Evolutionary conservation across 1,140 invertebrate genomes (phyloP).

Genomic region (Drosophila trapezifrons): DNA sequence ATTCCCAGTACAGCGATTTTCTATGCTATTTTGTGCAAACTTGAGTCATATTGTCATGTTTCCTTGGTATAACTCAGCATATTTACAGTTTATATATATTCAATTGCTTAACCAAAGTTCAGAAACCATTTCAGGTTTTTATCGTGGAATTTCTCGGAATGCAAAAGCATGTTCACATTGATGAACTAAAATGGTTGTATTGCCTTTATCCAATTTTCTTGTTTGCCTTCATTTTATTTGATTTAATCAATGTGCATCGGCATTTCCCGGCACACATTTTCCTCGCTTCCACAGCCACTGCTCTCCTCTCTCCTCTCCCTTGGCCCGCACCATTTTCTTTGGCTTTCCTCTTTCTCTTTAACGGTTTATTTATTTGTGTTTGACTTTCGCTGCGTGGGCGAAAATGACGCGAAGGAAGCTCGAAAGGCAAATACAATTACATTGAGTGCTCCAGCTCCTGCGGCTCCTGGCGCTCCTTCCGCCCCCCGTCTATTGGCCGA

Average conservation of each 20-base stretch:
- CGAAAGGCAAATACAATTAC: conserved; percentile 79
- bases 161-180: conserved; percentile 31
- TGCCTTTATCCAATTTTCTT: conserved; percentile 70
- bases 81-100: conserved; percentile 1
- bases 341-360: conserved; percentile 47
- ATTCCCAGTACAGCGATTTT: background rate
- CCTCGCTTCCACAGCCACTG: conserved; percentile 2
- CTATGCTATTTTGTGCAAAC: too few species aligned
- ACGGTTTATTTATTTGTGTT: conserved; percentile 76
- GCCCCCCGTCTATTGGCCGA: conserved; percentile 25
- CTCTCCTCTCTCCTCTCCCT: background rate
- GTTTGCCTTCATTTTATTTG: conserved; percentile 71
- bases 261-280: conserved; percentile 42
- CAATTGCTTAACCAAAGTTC: conserved; percentile 1
- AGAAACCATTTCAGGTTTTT: background rate
- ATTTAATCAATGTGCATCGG: conserved; percentile 70
- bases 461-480: background rate
- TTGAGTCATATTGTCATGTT: background rate
- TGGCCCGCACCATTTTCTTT: conserved; percentile 8
- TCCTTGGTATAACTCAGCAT: too few species aligned
- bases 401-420: conserved; percentile 68
- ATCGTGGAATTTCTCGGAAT: conserved; percentile 3
- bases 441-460: conserved; percentile 69
- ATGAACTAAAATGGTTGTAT: conserved; percentile 34
- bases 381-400: conserved; percentile 69